phyloP scores from a whole-genome alignment of 2,888 invertebrate species.

The Lasioglossum lativentre region DNA sequence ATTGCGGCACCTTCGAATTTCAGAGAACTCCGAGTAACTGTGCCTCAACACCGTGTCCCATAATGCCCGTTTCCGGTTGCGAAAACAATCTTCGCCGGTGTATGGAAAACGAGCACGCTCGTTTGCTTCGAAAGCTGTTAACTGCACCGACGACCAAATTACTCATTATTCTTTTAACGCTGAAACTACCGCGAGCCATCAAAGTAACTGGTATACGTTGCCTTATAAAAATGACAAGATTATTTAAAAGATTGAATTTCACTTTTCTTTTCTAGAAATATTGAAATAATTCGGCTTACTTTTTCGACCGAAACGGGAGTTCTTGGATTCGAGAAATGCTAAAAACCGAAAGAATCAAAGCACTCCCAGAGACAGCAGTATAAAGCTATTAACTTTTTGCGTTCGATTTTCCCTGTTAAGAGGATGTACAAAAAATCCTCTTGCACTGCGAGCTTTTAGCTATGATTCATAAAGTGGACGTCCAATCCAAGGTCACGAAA shows the following conservation, averaged over 20 bases:
- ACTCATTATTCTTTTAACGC: background rate
- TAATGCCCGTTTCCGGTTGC: conserved; percentile 4
- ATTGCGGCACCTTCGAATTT: conserved; percentile 34
- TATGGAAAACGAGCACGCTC: background rate
- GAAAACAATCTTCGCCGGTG: background rate
- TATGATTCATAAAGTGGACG: background rate
- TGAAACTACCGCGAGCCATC: too few species aligned
- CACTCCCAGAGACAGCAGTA: background rate
- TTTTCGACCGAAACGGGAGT: background rate
- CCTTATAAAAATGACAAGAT: too few species aligned
- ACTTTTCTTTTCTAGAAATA: background rate
- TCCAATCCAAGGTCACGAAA: background rate
- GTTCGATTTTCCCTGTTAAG: background rate
- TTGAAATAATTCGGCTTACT: background rate
- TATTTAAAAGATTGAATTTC: too few species aligned
- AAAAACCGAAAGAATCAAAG: background rate
- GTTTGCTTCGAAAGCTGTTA: background rate
- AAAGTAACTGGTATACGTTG: too few species aligned
- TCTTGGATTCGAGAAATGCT: background rate
- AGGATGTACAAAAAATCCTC: background rate
- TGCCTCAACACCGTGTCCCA: conserved; percentile 5
- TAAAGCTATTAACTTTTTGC: background rate
- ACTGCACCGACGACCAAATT: background rate
- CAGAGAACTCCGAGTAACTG: conserved; percentile 20
- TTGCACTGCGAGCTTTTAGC: background rate